Conservation (phyloP, 2,797 vertebrate species). For the Enteromius unitaeniatus region DNA sequence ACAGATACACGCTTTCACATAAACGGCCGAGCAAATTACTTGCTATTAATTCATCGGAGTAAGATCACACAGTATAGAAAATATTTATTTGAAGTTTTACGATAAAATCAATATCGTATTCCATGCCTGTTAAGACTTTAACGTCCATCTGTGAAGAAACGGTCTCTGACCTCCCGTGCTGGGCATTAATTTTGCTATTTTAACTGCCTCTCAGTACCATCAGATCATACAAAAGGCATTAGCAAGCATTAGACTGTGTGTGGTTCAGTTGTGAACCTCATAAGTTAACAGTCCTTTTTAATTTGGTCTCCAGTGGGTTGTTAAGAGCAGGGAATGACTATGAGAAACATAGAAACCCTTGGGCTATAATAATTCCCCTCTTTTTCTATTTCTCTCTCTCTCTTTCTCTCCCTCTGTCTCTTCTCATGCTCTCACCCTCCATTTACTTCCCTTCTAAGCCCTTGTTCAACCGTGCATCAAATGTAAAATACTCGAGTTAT, state of each 20-base stretch:
- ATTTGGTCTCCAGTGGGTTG: constrained; percentile 63
- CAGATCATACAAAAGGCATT: constrained; percentile 66
- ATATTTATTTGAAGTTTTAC: constrained; percentile 16
- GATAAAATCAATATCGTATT: constrained; percentile 2
- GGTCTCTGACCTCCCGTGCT: constrained; percentile 33
- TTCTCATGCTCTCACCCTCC: constrained; percentile 42
- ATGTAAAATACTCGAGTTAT: constrained; percentile 15
- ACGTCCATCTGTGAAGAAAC: constrained; percentile 21
- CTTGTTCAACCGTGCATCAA: constrained; percentile 61
- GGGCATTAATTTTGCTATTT: constrained; percentile 52
- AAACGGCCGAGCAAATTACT: constrained; percentile 4
- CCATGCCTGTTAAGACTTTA: constrained; percentile 19
- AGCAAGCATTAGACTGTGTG: constrained; percentile 64
- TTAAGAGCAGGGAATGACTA: constrained; percentile 62
- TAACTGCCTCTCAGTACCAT: constrained; percentile 56
- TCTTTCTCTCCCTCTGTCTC: constrained; percentile 20
- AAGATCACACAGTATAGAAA: background rate
- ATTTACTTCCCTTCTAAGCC: constrained; percentile 55
- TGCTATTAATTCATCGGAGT: background rate
- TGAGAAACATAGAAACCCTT: constrained; percentile 56
- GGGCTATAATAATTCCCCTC: constrained; percentile 47
- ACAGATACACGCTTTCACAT: constrained; percentile 21
- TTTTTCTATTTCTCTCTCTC: constrained; percentile 12
- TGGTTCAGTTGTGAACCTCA: constrained; percentile 59
- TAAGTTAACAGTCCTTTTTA: constrained; percentile 63